Evolutionary conservation across 2,113 vertebrate species (phyloP), one percentile per base, ranked within the genome.

Genomic region (Taxidea taxus): DNA sequence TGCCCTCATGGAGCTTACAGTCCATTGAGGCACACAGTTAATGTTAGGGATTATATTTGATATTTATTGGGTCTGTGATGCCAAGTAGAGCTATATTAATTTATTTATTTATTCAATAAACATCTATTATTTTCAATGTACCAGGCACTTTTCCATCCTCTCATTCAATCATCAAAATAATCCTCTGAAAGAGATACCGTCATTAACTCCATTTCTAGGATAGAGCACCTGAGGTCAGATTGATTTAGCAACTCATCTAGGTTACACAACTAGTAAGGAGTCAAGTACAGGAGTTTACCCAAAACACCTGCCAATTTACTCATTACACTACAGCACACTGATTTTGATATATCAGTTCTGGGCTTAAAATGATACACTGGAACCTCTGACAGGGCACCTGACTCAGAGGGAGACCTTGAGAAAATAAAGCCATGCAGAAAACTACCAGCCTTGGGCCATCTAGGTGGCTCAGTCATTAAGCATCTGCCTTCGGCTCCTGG

Each of bases 71-170:
- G 39, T 70, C 49, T 94, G 85, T 93, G 66, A 81, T 85, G 11
- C 20, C 70, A 6, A 94, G 39, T 62, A 54, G 21, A 92, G 81
- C 11, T 66, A 1, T 72, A 84, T 87, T 86, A 87, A 42, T 51
- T 83, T 83, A 87, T 92, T 83, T 89, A 87, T 92, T 87, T 94
- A 87, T 90, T 91, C 25, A 97, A 64, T 7, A 95, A 96, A 81
- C 2, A 77, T n/a, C n/a, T 84, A 72, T 37, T 91, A 87, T 92
- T 97, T 95, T 94, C 74, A 95, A 72, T 82, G 27, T 78, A 80
- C 4, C 29, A 77, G 16, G 37, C 3, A 54, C n/a, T 89, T 93
- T 92, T 82, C 6, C 6, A 92, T 72, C 6, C 15, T 90, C 13
- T 88, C 21, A 85, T 90, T 92, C 85, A 95, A 88, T 77, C 34